A percentile compares a stretch with the other conserved stretches of the same genome.
Evolutionary conservation across 1,140 invertebrate species (phyloP).

Genomic region (Nymphalis io): DNA sequence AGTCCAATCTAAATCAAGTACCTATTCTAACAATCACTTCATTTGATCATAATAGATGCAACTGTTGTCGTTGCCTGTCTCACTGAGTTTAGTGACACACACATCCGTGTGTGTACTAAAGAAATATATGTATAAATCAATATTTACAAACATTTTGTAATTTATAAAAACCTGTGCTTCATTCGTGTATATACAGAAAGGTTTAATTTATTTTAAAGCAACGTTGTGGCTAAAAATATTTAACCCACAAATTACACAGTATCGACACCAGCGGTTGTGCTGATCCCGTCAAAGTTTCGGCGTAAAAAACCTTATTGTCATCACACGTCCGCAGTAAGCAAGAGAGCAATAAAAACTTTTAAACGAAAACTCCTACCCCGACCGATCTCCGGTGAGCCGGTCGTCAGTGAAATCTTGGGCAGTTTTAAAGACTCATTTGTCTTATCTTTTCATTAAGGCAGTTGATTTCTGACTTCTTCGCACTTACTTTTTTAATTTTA

Average conservation of each 20-base stretch:
- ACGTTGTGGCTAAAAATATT: background rate
- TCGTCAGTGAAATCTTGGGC: constrained; percentile 32
- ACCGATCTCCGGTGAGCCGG: constrained; percentile 19
- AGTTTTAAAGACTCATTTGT: constrained; percentile 36
- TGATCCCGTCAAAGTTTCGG: constrained; percentile 18
- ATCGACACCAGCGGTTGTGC: background rate
- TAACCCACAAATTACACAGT: background rate
- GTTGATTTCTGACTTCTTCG: constrained; percentile 3
- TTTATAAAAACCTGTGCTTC: too few species aligned
- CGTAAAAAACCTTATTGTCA: constrained; percentile 35
- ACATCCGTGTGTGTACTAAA: too few species aligned
- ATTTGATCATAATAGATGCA: too few species aligned
- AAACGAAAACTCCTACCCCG: constrained; percentile 21
- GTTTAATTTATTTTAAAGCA: background rate
- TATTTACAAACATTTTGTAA: too few species aligned
- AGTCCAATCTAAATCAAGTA: too few species aligned
- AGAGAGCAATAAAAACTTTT: constrained; percentile 29
- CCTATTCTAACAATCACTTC: too few species aligned
- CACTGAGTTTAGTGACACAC: too few species aligned
- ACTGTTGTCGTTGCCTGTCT: too few species aligned
- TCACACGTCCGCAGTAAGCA: constrained; percentile 35
- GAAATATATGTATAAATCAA: too few species aligned
- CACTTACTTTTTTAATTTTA: too few species aligned
- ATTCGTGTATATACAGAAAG: too few species aligned
- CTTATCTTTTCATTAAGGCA: background rate